Evolutionary conservation across 2,113 vertebrate genomes (phyloP).

Genomic region (Hassar affinis): DNA sequence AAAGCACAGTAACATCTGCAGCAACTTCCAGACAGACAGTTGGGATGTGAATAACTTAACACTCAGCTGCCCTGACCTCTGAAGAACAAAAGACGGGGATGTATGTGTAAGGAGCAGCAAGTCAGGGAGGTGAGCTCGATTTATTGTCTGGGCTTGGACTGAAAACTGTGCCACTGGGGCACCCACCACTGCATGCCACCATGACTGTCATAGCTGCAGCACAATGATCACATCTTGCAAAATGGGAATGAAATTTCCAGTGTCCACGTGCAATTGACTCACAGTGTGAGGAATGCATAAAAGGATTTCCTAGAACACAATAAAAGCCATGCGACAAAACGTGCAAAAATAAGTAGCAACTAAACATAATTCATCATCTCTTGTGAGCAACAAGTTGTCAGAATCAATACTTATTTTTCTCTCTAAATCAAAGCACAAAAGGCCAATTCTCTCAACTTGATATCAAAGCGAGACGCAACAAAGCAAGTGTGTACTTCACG

Average conservation of each 20-base stretch:
- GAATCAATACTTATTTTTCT: slow-evolving; percentile 68
- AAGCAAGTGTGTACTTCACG: slow-evolving; percentile 92
- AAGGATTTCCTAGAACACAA: slow-evolving; percentile 62
- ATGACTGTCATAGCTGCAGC: slow-evolving; percentile 64
- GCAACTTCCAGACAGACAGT: slow-evolving; percentile 76
- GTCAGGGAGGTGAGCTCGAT: slow-evolving; percentile 75
- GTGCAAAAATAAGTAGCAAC: slow-evolving; percentile 6
- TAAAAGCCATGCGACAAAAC: background rate
- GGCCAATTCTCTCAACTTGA: slow-evolving; percentile 70
- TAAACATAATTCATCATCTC: slow-evolving; percentile 70
- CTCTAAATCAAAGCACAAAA: slow-evolving; percentile 73
- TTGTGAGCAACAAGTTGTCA: slow-evolving; percentile 65
- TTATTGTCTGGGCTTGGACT: slow-evolving; percentile 64
- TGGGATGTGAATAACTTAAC: slow-evolving; percentile 87
- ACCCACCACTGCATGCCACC: slow-evolving; percentile 61
- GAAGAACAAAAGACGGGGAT: slow-evolving; percentile 74
- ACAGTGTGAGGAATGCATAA: slow-evolving; percentile 58
- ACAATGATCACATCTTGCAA: slow-evolving; percentile 65
- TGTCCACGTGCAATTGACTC: slow-evolving; percentile 63
- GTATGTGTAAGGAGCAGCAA: slow-evolving; percentile 75
- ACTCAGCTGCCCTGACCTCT: slow-evolving; percentile 81
- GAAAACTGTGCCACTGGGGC: slow-evolving; percentile 65
- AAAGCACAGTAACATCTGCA: slow-evolving; percentile 82
- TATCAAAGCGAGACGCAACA: slow-evolving; percentile 82
- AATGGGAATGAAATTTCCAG: slow-evolving; percentile 63